Percentiles rank a stretch among this genome's conserved stretches.
Evolutionary conservation across 1,140 invertebrate species (phyloP).

Genomic region (Drosophila carrolli): DNA sequence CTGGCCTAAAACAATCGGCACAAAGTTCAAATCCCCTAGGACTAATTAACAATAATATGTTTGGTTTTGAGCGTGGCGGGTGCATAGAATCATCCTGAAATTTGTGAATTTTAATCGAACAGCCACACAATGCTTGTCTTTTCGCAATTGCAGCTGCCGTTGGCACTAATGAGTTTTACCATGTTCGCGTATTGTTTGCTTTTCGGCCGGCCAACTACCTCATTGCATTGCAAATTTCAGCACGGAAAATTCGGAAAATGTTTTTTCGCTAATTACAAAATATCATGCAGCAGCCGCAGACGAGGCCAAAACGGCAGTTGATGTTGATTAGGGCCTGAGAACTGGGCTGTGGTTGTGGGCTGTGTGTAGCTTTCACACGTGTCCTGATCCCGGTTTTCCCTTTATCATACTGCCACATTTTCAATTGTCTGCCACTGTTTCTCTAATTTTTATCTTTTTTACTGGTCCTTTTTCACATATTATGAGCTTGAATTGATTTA

Average conservation of each 20-base stretch:
- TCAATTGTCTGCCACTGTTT: slow-evolving; percentile 22
- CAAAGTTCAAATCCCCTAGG: slow-evolving; percentile 10
- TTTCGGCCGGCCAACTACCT: slow-evolving; percentile 5
- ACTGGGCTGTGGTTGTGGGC: slow-evolving; percentile 11
- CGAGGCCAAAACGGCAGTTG: slow-evolving; percentile 53
- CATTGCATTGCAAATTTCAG: slow-evolving; percentile 45
- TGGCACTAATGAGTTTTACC: slow-evolving; percentile 79
- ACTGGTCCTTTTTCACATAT: not conserved
- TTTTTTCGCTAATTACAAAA: slow-evolving; percentile 74
- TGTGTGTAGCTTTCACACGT: slow-evolving; percentile 2
- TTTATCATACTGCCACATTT: slow-evolving; percentile 1
- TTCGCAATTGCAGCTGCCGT: slow-evolving; percentile 30
- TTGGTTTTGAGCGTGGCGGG: slow-evolving; percentile 12
- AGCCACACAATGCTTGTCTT: slow-evolving; percentile 23
- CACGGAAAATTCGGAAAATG: slow-evolving; percentile 42
- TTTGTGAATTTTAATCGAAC: slow-evolving; percentile 10
- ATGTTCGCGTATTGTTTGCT: slow-evolving; percentile 68
- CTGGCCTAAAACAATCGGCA: slow-evolving; percentile 12
- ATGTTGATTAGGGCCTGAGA: slow-evolving; percentile 60
- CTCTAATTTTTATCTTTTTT: not conserved
- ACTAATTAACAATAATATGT: slow-evolving; percentile 63
- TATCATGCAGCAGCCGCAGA: slow-evolving; percentile 42
- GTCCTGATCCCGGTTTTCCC: too few species aligned
- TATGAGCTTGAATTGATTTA: slow-evolving; percentile 37
- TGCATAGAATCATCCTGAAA: slow-evolving; percentile 8